A percentile compares a stretch with the other conserved stretches of the same genome.
Conservation (phyloP, 2,888 invertebrate species). For the Phortica magna region DNA sequence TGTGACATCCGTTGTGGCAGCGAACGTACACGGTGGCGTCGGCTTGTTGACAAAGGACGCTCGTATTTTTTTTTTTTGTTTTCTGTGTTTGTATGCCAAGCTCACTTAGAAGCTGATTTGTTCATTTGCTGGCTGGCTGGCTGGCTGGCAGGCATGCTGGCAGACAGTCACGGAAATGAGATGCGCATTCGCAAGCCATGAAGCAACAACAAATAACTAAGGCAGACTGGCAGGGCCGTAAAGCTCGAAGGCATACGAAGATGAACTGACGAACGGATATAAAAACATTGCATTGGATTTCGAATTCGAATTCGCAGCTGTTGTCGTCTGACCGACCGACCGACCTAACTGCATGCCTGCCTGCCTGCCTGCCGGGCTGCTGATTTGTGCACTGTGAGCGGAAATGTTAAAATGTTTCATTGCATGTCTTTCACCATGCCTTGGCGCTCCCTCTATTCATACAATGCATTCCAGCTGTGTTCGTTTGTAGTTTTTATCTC, state of each 20-base stretch:
- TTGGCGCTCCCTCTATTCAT: not conserved
- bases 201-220: not conserved
- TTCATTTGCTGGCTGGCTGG: not conserved
- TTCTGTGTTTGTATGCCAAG: not conserved
- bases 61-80: not conserved
- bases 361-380: not conserved
- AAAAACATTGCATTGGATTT: no score
- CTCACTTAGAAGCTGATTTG: not conserved
- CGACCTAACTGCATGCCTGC: not conserved
- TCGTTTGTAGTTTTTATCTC: not conserved
- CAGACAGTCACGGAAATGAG: conserved; percentile 27
- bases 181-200: conserved; percentile 32
- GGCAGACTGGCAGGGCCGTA: not conserved
- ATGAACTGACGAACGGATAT: no score
- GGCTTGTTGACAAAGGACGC: conserved; percentile 26
- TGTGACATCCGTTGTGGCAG: conserved; percentile 61
- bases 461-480: not conserved
- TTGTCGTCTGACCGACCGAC: not conserved
- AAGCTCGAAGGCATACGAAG: not conserved
- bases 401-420: conserved; percentile 64
- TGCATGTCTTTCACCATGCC: conserved; percentile 4
- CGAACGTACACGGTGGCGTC: no score
- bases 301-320: no score
- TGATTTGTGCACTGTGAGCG: conserved; percentile 38
- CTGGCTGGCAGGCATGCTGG: not conserved